Percentiles rank a stretch among this genome's conserved stretches.
phyloP scores from a whole-genome alignment of 2,888 invertebrate species.

The Microctonus hyperodae region DNA sequence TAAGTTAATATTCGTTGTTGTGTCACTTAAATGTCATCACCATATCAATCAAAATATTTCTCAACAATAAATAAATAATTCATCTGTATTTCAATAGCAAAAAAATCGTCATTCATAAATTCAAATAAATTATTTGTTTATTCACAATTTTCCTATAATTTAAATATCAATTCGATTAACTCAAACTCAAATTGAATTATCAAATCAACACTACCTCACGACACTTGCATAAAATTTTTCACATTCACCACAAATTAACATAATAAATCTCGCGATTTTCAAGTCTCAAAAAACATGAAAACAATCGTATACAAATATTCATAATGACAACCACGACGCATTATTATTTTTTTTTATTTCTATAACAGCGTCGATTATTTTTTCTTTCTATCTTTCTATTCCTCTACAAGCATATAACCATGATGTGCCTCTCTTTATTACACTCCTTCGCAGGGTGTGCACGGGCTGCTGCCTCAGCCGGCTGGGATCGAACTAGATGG shows the following conservation, averaged over 20 bases:
- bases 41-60: neutral
- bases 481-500: slow-evolving; percentile 63
- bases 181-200: too few species aligned
- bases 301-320: too few species aligned
- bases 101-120: neutral
- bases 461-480: slow-evolving; percentile 49
- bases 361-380: too few species aligned
- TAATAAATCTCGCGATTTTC: too few species aligned
- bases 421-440: slow-evolving; percentile 16
- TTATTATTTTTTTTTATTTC: too few species aligned
- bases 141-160: slow-evolving; percentile 2
- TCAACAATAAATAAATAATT: slow-evolving; percentile 10
- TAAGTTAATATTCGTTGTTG: slow-evolving; percentile 7
- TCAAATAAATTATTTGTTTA: neutral
- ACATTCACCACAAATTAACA: too few species aligned
- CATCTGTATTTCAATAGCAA: neutral
- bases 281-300: too few species aligned
- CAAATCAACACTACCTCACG: too few species aligned
- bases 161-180: too few species aligned
- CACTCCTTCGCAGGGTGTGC: slow-evolving; percentile 31
- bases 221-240: too few species aligned
- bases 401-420: slow-evolving; percentile 8
- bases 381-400: too few species aligned
- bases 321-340: too few species aligned
- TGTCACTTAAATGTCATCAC: neutral